Conservation (phyloP, 2,797 vertebrate genomes). For the Phrynocephalus vlangalii region DNA sequence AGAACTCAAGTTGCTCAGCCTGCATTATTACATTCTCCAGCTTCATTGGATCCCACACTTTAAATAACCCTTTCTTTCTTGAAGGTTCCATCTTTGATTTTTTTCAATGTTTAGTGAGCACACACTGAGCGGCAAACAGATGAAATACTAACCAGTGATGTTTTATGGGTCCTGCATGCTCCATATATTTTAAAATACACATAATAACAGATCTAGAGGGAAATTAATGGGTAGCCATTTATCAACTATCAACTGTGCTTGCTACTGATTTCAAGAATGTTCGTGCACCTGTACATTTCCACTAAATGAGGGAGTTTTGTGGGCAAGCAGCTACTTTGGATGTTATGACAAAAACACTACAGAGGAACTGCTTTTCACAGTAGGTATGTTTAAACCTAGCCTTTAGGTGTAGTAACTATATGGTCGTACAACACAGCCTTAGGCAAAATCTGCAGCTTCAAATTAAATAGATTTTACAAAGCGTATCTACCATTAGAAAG, state of each 20-base stretch:
- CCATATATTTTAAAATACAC: background rate
- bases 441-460: background rate
- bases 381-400: background rate
- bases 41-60: background rate
- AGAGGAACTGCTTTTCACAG: background rate
- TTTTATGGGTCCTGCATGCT: background rate
- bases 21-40: background rate
- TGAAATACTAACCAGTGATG: background rate
- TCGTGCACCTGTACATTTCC: background rate
- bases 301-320: background rate
- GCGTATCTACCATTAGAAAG: background rate
- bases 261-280: background rate
- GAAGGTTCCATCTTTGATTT: constrained; percentile 3
- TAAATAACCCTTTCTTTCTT: background rate
- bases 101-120: background rate
- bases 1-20: background rate
- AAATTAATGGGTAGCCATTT: background rate
- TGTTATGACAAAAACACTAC: background rate
- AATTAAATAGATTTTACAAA: background rate
- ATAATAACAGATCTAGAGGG: background rate
- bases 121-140: background rate
- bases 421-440: background rate
- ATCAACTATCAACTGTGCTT: background rate
- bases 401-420: background rate
- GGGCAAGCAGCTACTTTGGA: background rate